A percentile compares a stretch with the other conserved stretches of the same genome.
Evolutionary conservation across 1,140 invertebrate genomes (phyloP).

Genomic region (Hirudo medicinalis): DNA sequence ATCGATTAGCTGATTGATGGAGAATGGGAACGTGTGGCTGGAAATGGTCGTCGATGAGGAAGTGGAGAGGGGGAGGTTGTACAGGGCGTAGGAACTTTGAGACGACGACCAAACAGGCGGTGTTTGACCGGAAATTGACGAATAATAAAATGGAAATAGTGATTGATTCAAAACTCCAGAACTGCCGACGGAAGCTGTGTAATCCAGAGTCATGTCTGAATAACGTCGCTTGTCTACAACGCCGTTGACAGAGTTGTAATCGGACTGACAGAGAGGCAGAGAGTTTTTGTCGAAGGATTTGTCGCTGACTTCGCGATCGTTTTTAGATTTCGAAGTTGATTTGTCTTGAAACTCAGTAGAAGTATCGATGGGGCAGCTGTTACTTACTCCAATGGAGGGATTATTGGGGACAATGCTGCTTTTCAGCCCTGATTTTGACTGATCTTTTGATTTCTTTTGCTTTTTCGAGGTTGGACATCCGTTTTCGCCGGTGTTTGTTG

Average conservation of each 20-base stretch:
- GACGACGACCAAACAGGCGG: background rate
- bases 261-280: background rate
- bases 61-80: background rate
- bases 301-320: background rate
- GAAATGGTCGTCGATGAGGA: constrained; percentile 5
- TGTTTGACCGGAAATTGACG: background rate
- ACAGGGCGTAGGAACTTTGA: background rate
- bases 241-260: no score
- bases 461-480: background rate
- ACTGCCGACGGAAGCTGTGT: background rate
- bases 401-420: background rate
- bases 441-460: background rate
- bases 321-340: background rate
- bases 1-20: constrained; percentile 10
- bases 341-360: background rate
- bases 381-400: background rate
- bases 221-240: no score
- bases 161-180: background rate
- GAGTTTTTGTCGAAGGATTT: background rate
- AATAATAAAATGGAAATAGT: constrained; percentile 9
- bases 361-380: background rate
- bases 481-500: background rate
- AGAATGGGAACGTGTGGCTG: background rate
- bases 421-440: background rate
- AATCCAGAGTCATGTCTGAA: no score